Conservation (phyloP, 2,888 invertebrate genomes). For the Xanthia togata region DNA sequence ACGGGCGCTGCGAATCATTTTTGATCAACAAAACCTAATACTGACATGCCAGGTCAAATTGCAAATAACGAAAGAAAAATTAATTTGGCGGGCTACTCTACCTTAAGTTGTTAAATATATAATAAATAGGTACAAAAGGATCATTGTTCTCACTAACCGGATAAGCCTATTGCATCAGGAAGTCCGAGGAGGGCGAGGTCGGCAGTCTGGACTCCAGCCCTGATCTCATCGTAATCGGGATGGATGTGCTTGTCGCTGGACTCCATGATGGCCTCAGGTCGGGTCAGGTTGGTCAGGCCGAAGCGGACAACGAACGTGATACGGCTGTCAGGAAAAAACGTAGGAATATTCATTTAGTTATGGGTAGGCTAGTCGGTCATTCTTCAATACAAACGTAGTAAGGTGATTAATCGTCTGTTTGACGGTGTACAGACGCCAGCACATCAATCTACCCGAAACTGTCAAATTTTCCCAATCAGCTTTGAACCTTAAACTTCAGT, state of each 20-base stretch:
- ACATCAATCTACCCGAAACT: too few species aligned
- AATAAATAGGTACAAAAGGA: background rate
- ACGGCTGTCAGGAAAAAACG: conserved; percentile 72
- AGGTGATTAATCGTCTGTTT: too few species aligned
- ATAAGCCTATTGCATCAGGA: conserved; percentile 70
- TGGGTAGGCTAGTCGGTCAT: too few species aligned
- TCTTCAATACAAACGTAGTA: too few species aligned
- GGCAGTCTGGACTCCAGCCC: conserved; percentile 79
- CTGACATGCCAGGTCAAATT: background rate
- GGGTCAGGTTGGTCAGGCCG: conserved; percentile 80
- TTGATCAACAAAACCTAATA: background rate
- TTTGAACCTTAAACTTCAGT: too few species aligned
- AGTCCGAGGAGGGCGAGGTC: conserved; percentile 82
- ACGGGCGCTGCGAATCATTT: background rate
- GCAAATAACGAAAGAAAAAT: background rate
- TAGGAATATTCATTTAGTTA: background rate
- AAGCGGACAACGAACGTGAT: conserved; percentile 80
- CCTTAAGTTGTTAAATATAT: background rate
- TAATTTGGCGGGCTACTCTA: background rate
- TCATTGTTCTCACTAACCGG: conserved; percentile 72
- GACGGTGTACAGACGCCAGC: too few species aligned
- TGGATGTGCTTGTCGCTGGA: conserved; percentile 76
- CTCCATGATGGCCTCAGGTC: conserved; percentile 77
- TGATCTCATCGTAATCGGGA: conserved; percentile 76
- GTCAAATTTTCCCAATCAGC: too few species aligned